Conservation (phyloP, 2,113 vertebrate genomes). For the Cyprinodon brontotheroides region DNA sequence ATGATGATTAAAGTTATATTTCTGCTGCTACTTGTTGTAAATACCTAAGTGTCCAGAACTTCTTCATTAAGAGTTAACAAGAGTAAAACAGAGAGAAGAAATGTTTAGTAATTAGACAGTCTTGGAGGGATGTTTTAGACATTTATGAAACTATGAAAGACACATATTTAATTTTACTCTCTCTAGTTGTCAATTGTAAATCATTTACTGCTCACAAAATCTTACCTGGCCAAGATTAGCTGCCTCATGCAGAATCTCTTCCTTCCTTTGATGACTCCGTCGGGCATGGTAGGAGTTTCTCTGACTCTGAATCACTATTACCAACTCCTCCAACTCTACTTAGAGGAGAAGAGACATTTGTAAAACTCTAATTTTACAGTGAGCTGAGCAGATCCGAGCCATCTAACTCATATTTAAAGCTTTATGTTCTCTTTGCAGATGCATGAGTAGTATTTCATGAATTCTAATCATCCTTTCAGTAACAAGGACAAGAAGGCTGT, state of each 20-base stretch:
- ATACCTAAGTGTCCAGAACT: no score
- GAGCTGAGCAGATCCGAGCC: no score
- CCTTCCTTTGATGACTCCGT: constrained; percentile 50
- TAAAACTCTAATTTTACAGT: neutral
- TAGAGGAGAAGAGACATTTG: neutral
- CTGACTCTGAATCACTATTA: constrained; percentile 76
- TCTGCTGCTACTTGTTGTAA: no score
- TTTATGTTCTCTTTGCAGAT: neutral
- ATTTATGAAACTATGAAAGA: neutral
- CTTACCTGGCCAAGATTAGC: constrained; percentile 59
- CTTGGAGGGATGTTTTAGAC: neutral
- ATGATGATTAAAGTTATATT: no score
- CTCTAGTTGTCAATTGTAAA: neutral
- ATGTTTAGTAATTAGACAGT: neutral
- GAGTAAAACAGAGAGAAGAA: no score
- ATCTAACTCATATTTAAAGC: neutral
- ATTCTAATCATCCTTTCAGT: neutral
- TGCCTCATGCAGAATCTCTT: constrained; percentile 66
- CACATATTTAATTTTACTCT: neutral
- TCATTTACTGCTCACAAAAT: neutral
- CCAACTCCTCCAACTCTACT: constrained; percentile 59
- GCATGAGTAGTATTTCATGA: neutral
- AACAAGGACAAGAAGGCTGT: neutral
- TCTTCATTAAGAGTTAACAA: no score
- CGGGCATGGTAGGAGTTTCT: constrained; percentile 66